Evolutionary conservation across 2,113 vertebrate species (phyloP).

Genomic region (Daboia siamensis): DNA sequence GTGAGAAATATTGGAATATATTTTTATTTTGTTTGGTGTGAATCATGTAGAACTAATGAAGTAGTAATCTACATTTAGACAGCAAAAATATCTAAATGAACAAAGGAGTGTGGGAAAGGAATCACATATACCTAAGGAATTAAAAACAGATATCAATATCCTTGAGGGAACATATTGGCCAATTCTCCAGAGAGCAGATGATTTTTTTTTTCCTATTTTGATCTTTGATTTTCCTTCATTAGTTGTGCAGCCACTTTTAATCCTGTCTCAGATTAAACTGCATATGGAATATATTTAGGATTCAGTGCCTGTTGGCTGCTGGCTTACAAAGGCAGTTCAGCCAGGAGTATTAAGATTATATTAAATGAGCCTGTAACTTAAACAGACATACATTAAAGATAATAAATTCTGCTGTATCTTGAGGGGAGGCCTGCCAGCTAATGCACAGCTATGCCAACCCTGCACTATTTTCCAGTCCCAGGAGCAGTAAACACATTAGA

Average conservation of each 20-base stretch:
- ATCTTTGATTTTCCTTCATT: slow-evolving; percentile 5
- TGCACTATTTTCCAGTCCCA: neutral
- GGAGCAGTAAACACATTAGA: slow-evolving; percentile 2
- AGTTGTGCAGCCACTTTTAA: slow-evolving; percentile 37
- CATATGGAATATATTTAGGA: neutral
- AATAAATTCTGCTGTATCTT: slow-evolving; percentile 15
- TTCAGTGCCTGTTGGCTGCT: neutral
- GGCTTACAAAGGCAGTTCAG: neutral
- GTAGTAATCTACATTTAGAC: neutral
- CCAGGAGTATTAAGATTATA: neutral
- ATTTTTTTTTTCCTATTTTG: neutral
- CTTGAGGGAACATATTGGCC: neutral
- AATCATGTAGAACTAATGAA: neutral
- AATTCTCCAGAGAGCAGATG: slow-evolving; percentile 4
- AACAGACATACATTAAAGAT: neutral
- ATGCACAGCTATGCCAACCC: neutral
- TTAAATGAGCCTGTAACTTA: neutral
- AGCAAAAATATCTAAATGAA: neutral
- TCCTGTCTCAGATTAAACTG: neutral
- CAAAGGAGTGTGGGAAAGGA: rapidly evolving
- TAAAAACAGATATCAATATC: neutral
- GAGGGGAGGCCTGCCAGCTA: neutral
- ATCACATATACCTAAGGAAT: neutral
- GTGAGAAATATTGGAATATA: neutral
- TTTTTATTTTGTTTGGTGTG: neutral